These are phyloP conservation scores for Merops nubicus DNA, from an alignment of 2,113 vertebrate species.

Conservation along the genomic window DNA sequence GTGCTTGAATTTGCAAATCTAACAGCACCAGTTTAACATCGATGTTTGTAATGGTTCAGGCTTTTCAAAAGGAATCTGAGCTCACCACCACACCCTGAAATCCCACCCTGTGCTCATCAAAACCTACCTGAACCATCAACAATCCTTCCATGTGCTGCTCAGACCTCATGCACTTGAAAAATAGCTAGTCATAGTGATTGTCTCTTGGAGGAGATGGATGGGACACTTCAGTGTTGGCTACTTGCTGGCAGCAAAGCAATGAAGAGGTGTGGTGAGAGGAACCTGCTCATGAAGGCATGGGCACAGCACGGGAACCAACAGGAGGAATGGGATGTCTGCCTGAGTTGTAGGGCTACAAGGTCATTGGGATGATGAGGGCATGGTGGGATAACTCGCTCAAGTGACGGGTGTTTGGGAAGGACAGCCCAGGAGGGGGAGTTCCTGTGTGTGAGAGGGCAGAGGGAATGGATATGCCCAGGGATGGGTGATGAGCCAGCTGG, in stretches of 20 bases:
- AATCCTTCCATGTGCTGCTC: not conserved
- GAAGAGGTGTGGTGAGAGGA: not conserved
- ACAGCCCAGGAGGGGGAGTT: not conserved
- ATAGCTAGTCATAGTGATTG: not conserved
- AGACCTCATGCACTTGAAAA: fast-evolving
- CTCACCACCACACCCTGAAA: not conserved
- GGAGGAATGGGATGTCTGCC: not conserved
- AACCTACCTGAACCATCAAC: not conserved
- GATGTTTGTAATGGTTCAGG: not conserved
- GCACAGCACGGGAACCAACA: too few species aligned
- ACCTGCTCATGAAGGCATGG: not conserved
- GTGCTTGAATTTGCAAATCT: not conserved
- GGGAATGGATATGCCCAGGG: not conserved
- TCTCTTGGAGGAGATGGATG: not conserved
- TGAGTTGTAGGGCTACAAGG: not conserved
- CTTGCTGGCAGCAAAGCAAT: not conserved
- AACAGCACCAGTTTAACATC: not conserved
- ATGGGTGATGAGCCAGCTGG: not conserved
- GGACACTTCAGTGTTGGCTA: not conserved
- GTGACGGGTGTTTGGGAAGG: not conserved
- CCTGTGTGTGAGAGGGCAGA: not conserved
- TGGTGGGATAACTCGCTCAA: not conserved
- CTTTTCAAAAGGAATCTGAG: not conserved
- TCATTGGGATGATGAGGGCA: not conserved
- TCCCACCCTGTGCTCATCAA: not conserved